Evolutionary conservation across 2,113 vertebrate species (phyloP), one percentile per base, ranked within the genome.

Genomic region (Pseudopodoces humilis): DNA sequence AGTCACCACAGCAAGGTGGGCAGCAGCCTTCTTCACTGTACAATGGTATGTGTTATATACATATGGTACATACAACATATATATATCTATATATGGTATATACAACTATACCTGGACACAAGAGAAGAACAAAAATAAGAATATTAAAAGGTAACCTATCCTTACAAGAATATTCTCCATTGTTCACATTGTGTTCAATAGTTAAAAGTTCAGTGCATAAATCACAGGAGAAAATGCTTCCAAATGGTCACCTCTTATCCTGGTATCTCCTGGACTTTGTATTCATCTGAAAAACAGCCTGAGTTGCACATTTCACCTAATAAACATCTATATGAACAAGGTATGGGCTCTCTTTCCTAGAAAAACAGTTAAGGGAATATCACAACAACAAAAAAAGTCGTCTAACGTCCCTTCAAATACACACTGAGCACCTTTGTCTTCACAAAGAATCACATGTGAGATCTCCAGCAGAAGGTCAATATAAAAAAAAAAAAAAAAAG

Each of bases 11-110:
- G 82, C 98, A 98, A 52, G 10, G 88, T 65, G 98, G 88, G 83
- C 98, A 99, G 76, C 97, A 98, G 18, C 97, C 84, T 13, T 98
- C 98, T 5, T 98, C 97, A 33, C 15, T 15, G 2, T 75, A 13
- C 15, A 35, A 12, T 58, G 23, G 11, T 31, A 28, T 28, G 39
- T 91, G 37, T 39, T 39, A 39, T 39, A 39, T 39, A 39, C 37
- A 39, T 39, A 39, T 39, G 37, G 37, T 39, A n/a, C n/a, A n/a
- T n/a, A n/a, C n/a, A n/a, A n/a, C 37, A 37, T 37, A 37, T 37
- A 37, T 37, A 37, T 39, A 39, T 39, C 9, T 39, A 39, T 10
- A 10, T 39, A 10, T 39, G 37, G 37, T 39, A 39, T 39, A 39
- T 39, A 39, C 37, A 39, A 10, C 37, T 39, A 39, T 60, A 23